phyloP scores from a whole-genome alignment of 1,140 invertebrate species.

The Conus betulinus region DNA sequence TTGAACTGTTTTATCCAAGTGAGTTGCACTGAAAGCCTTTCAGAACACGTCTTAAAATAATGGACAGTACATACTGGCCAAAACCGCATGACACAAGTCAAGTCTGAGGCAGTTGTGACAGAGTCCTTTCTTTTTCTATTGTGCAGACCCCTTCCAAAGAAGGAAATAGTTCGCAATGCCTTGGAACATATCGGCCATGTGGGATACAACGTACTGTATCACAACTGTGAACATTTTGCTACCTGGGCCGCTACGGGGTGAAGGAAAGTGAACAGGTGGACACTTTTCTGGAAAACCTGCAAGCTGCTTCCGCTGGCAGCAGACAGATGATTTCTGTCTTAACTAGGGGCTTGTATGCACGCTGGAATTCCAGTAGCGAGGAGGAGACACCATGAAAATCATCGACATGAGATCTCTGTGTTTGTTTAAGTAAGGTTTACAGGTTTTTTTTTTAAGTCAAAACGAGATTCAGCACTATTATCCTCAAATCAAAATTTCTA shows the following conservation, averaged over 20 bases:
- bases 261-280: slow-evolving; percentile 39
- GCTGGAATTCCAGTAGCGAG: neutral
- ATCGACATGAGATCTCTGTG: no score
- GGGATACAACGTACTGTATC: slow-evolving; percentile 38
- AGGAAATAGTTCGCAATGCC: slow-evolving; percentile 32
- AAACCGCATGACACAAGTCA: no score
- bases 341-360: neutral
- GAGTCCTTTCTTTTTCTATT: no score
- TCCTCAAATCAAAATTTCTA: no score
- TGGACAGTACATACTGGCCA: no score
- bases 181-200: slow-evolving; percentile 9
- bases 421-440: no score
- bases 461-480: no score
- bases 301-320: neutral
- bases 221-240: slow-evolving; percentile 50
- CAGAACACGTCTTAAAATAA: no score
- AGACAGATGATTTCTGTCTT: neutral
- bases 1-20: no score
- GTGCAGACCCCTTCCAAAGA: neutral
- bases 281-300: neutral
- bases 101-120: no score
- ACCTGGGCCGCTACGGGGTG: slow-evolving; percentile 37
- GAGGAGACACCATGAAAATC: neutral
- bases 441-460: no score
- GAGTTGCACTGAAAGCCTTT: no score